Percentiles rank a stretch among this genome's conserved stretches.
Conservation (phyloP, 2,797 vertebrate species). For the Myioborus melanocephalus region DNA sequence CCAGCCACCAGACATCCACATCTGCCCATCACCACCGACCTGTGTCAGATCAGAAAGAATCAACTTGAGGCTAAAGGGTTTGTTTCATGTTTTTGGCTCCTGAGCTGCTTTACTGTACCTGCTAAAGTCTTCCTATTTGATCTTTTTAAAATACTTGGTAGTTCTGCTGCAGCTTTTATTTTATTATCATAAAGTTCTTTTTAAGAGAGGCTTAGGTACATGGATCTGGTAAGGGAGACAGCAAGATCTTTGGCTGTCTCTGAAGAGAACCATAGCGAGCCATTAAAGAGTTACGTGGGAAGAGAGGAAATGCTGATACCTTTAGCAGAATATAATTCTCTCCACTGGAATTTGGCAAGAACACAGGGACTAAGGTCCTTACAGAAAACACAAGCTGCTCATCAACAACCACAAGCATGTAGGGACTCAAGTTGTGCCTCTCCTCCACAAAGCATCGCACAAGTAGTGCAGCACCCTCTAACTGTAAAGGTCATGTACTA, state of each 20-base stretch:
- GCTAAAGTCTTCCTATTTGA: neutral
- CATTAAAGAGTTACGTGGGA: slow-evolving; percentile 35
- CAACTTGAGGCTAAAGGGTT: neutral
- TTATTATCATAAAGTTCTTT: neutral
- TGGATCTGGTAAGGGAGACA: neutral
- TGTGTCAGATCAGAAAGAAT: neutral
- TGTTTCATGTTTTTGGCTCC: neutral
- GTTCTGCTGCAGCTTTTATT: neutral
- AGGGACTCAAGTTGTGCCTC: neutral
- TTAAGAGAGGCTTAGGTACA: neutral
- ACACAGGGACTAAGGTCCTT: neutral
- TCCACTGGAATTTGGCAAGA: slow-evolving; percentile 56
- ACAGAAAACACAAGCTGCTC: slow-evolving; percentile 8
- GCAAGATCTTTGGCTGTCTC: neutral
- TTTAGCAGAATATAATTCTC: slow-evolving; percentile 43
- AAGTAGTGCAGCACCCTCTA: neutral
- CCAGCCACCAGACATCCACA: neutral
- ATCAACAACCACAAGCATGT: neutral
- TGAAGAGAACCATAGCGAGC: neutral
- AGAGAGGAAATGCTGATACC: slow-evolving; percentile 53
- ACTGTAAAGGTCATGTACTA: neutral
- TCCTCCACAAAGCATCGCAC: neutral
- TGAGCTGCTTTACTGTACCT: neutral
- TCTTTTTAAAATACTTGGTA: neutral
- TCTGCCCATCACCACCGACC: neutral